Evolutionary conservation across 2,113 vertebrate genomes (phyloP), one percentile per base, ranked within the genome.

Genomic region (Spea bombifrons): DNA sequence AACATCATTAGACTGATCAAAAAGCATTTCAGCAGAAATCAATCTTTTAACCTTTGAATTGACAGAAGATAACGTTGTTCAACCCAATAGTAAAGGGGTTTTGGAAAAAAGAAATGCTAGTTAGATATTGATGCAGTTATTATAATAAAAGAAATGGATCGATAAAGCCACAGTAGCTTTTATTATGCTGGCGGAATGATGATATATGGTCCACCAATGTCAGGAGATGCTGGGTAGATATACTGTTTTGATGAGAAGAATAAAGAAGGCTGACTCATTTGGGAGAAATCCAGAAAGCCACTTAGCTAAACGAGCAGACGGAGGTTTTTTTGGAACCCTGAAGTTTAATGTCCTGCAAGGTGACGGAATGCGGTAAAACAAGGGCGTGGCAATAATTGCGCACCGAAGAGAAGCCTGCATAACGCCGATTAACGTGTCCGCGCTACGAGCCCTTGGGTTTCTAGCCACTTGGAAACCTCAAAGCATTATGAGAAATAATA

Each of bases 181-280:
- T 55, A 73, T 73, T 67, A 73, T 66, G 63, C 71, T 67, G 71
- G 43, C 77, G 59, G 71, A 49, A 12, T 45, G 73, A 30, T 73
- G 71, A 80, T 80, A 52, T 73, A 73, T 66, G 30, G 52, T 73
- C 61, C 77, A 73, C 71, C 77, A 73, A 67, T 80, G 77, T 73
- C 77, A 80, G 67, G 55, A 73, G 77, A 80, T 67, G 77, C 77
- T 66, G 73, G 73, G 68, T 64, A 78, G 69, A 80, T 73, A 73
- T 66, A 73, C 67, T 64, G 73, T 80, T 73, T 73, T 72, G 77
- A 80, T 67, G 63, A 64, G 53, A 77, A 59, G 68, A 46, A 70
- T 9, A 43, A 80, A 53, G 66, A 67, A 59, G 47, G 61, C 64
- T 72, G 76, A 73, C 46, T 73, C 70, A 80, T 80, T 73, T 80